Base-by-base conservation (phyloP, 2,888 invertebrate genomes). In the Chironomus tentans region DNA sequence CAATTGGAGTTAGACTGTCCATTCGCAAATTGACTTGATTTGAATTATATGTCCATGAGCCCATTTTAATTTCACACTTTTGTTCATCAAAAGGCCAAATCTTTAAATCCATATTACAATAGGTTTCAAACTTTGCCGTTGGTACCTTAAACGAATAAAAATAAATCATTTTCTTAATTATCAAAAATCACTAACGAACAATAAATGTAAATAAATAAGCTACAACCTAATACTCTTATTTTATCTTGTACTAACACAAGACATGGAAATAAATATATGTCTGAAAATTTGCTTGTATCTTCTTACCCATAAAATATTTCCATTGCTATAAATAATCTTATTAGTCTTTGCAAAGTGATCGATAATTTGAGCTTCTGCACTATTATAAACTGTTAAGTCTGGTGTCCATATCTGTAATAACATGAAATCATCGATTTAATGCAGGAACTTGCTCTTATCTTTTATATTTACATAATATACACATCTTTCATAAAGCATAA, bases 51-150 rank as follows among this genome's bases (percentile, higher is more conserved):
- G 89, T 88, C 88, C 93, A 90, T 0, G 93, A 92, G 1, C 92
- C 92, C 10, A 94, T 87, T 80, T 87, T 87, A 77, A 94, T 83
- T 65, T 81, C 80, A 79, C 91, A 92, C 0, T 81, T 82, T 81
- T 94, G 94, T 5, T 83, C 83, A 82, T 94, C 94, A 69, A 85
- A 87, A 0, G 94, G 94, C 94, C 94, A 94, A 77, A 86, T 84
- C 15, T 85, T 83, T 73, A 94, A 85, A 80, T 93, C 88, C 38
- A 88, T 81, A 76, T 89, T 87, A 79, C 90, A 90, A 79, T 88
- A 87, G 13, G 87, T 85, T 0, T 89, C 84, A 77, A 92, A 89
- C 78, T 90, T 90, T 1, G 89, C 87, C 4, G 91, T 89, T 5
- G 90, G 90, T 5, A 89, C 72, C 72, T 72, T 21, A 38, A 24